Conservation (phyloP, 2,888 invertebrate species). For the Copidosoma aretas region DNA sequence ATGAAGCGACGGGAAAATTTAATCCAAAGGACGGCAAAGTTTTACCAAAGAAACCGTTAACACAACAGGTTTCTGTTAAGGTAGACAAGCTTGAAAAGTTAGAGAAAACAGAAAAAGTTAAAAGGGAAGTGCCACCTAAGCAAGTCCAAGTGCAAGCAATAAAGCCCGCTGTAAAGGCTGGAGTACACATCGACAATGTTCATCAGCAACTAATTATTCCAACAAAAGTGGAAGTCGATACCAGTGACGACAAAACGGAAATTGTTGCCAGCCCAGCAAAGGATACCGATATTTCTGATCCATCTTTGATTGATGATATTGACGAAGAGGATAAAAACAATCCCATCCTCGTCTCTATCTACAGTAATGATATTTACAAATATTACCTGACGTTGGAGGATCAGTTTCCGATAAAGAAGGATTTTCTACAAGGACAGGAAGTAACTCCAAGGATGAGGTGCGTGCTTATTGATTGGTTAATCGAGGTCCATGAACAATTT, state of each 20-base stretch:
- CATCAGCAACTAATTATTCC: conserved; percentile 17
- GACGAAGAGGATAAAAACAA: conserved; percentile 78
- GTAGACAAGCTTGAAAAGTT: neutral
- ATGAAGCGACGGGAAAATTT: conserved; percentile 55
- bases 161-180: conserved; percentile 47
- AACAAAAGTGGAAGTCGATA: conserved; percentile 34
- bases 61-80: conserved; percentile 36
- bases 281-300: conserved; percentile 54
- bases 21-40: conserved; percentile 44
- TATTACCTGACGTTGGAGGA: conserved; percentile 81
- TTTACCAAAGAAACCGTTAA: conserved; percentile 45
- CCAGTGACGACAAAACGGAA: conserved; percentile 35
- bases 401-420: conserved; percentile 69
- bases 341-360: conserved; percentile 81
- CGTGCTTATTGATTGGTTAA: conserved; percentile 91
- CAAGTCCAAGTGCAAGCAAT: conserved; percentile 43
- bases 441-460: conserved; percentile 86
- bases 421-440: conserved; percentile 74
- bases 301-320: conserved; percentile 71
- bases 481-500: conserved; percentile 89
- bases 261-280: conserved; percentile 13
- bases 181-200: conserved; percentile 27
- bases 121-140: conserved; percentile 39
- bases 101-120: conserved; percentile 45
- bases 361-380: conserved; percentile 87